Base-by-base conservation (phyloP, 1,140 invertebrate species). In the Ceratina australensis region DNA sequence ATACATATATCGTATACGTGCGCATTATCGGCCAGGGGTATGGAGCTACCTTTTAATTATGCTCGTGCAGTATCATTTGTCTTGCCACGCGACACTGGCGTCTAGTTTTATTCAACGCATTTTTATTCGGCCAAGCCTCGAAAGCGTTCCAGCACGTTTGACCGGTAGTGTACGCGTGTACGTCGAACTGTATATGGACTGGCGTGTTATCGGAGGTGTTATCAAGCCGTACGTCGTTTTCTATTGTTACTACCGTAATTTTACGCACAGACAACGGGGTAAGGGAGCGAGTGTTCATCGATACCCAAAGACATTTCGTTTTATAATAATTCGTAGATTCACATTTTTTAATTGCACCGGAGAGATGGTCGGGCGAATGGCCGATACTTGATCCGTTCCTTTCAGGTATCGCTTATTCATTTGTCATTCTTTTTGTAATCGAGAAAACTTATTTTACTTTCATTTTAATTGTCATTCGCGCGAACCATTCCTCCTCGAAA, bases 221-320 rank as follows among this genome's bases (percentile, higher is more conserved):
- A 42, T 42, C 5, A 42, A 42, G 33, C 5, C 33, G 33, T 42
- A 42, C 2, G 33, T 63, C 20, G 26, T 63, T 28, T 56, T 54
- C 16, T 68, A 68, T 54, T 16, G 33, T 56, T 74, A 52, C 5
- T 72, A 72, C 5, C 18, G n/a, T 60, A 60, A 42, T 65, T 56
- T 65, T 16, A 56, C 72, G 61, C 61, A 56, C 50, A 65, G 60
- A 18, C 10, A n/a, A 15, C 5, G 18, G 8, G 2, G 26, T 15
- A 4, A 3, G 2, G 13, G 3, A 1, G 8, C 2, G 33, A n/a
- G 3, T 18, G 16, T 22, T 0, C 12, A 24, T 22, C 33, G n/a
- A 18, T 63, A 26, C 2, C 72, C 72, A 74, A 74, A 74, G 72
- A 74, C 18, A 24, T 66, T 74, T 74, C 22, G 72, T 42, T 33